Percentiles rank a stretch among this genome's conserved stretches.
Evolutionary conservation across 2,888 invertebrate genomes (phyloP).

Genomic region (Hipparchia sbordonii): DNA sequence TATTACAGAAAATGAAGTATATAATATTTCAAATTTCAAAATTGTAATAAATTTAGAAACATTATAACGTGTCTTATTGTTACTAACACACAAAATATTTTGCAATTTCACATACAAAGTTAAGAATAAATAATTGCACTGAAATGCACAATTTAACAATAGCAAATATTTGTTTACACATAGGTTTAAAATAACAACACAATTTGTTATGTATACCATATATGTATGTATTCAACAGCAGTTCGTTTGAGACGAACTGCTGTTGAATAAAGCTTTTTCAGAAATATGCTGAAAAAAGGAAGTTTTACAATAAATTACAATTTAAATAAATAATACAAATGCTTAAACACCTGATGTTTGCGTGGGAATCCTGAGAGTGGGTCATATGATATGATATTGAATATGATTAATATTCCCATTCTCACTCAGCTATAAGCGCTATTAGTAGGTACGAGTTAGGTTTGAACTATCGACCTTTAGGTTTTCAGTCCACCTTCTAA

Average conservation of each 20-base stretch:
- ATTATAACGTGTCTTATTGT: conserved; percentile 26
- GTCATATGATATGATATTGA: too few relatives aligned
- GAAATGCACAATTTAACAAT: not conserved
- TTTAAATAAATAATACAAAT: not conserved
- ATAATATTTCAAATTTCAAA: conserved; percentile 18
- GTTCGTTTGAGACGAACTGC: too few relatives aligned
- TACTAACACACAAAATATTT: conserved; percentile 22
- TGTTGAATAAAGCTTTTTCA: not conserved
- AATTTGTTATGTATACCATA: not conserved
- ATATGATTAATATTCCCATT: too few relatives aligned
- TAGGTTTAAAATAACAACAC: not conserved
- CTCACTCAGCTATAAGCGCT: too few relatives aligned
- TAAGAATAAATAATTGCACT: not conserved
- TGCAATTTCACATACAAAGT: not conserved
- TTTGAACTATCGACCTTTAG: too few relatives aligned
- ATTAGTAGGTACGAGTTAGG: too few relatives aligned
- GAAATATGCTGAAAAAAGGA: not conserved
- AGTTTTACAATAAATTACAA: not conserved
- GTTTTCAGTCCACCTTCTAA: too few relatives aligned
- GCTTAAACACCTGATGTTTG: not conserved
- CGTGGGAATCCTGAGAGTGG: not conserved
- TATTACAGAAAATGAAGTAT: not conserved
- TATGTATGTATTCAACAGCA: too few relatives aligned
- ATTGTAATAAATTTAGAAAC: conserved; percentile 28
- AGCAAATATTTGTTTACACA: not conserved